Evolutionary conservation across 1,140 invertebrate species (phyloP), one percentile per base, ranked within the genome.

Genomic region (Whitmania pigra): DNA sequence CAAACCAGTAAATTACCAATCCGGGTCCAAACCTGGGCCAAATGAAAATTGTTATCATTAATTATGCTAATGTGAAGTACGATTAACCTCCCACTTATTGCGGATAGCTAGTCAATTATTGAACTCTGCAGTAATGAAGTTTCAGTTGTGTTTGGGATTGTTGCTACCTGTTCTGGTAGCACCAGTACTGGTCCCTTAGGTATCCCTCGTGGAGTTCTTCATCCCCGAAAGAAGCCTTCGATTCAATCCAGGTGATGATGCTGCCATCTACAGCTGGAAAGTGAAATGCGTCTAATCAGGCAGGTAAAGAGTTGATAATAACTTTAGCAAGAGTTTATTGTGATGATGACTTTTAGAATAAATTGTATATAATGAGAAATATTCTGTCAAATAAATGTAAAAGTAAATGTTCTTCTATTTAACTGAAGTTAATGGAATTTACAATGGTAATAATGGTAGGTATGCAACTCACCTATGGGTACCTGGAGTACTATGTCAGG

Each of bases 1-100:
- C 93, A 85, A 94, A 93, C 93, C 93, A 97, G 80, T 96, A 97
- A 76, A 97, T 94, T 4, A 96, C 90, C 71, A 95, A 84, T 4
- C 93, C 93, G 20, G 92, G 87, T 5, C 94, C 94, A 87, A 94
- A 97, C 77, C 90, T 89, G 73, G 60, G 77, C 77, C 76, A 74
- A 72, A 73, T 73, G 53, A 66, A 73, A 49, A 68, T 71, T 68
- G 15, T 17, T 49, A 53, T 54, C 73, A 63, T 73, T 40, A 69
- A 20, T 69, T 36, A n/a, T n/a, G n/a, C n/a, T n/a, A n/a, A n/a
- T n/a, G n/a, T n/a, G n/a, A n/a, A n/a, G n/a, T n/a, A n/a, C 22
- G 27, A 63, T 63, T 25, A 63, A 25, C 25, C n/a, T n/a, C n/a
- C n/a, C n/a, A n/a, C n/a, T n/a, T n/a, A n/a, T n/a, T n/a, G n/a